A percentile compares a stretch with the other conserved stretches of the same genome.
phyloP scores from a whole-genome alignment of 2,797 vertebrate genomes.

The Sebastes wilsoni region DNA sequence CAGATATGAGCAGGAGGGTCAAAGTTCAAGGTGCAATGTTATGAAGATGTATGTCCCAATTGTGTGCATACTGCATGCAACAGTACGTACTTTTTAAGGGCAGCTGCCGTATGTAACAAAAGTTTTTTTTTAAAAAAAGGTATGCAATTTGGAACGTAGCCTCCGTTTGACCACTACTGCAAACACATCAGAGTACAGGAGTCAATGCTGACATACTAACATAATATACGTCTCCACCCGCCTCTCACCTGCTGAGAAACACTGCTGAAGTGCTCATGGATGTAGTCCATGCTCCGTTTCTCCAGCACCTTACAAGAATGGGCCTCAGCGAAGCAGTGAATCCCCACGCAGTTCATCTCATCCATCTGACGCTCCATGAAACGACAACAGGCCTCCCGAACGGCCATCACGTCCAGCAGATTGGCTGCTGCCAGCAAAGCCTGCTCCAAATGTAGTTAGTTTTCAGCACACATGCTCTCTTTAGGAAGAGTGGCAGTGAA shows the following conservation, averaged over 20 bases:
- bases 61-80: no score
- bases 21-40: no score
- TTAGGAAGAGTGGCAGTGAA: rapidly evolving
- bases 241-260: conserved; percentile 81
- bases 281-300: conserved; percentile 85
- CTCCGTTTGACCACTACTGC: neutral
- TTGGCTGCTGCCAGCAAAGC: conserved; percentile 86
- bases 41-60: no score
- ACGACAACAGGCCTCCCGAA: conserved; percentile 84
- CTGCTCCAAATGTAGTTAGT: conserved; percentile 20
- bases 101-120: no score
- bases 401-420: conserved; percentile 85
- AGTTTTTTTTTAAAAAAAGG: no score
- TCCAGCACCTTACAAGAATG: conserved; percentile 85
- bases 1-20: no score
- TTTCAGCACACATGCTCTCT: neutral
- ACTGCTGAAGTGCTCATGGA: conserved; percentile 82
- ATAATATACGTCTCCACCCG: neutral
- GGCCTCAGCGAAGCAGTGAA: conserved; percentile 87
- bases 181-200: neutral
- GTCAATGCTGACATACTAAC: neutral
- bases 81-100: no score
- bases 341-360: conserved; percentile 87
- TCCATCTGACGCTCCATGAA: conserved; percentile 89
- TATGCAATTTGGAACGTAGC: no score